Evolutionary conservation across 2,888 invertebrate species (phyloP).

Genomic region (Melanophora roralis): DNA sequence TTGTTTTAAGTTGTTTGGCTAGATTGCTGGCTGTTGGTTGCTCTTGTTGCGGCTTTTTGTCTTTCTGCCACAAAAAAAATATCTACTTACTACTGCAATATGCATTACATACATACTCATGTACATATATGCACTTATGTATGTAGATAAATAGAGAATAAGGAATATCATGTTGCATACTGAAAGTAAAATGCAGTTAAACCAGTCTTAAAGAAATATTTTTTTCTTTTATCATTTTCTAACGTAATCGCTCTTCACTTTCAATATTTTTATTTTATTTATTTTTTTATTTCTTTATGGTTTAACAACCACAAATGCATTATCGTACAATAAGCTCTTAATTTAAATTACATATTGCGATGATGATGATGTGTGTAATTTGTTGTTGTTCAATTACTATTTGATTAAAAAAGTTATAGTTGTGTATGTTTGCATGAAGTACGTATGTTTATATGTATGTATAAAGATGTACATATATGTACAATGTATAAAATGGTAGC

Average conservation of each 20-base stretch:
- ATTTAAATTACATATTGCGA: slow-evolving; percentile 8
- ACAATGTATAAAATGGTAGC: background rate
- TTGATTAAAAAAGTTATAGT: background rate
- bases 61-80: background rate
- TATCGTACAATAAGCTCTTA: background rate
- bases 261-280: slow-evolving; percentile 46
- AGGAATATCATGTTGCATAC: slow-evolving; percentile 37
- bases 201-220: slow-evolving; percentile 54
- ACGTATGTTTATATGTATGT: too few relatives aligned
- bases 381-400: background rate
- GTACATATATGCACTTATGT: background rate
- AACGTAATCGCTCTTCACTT: slow-evolving; percentile 61
- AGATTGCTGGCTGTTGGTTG: background rate
- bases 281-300: slow-evolving; percentile 47
- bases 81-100: background rate
- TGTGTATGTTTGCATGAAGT: too few relatives aligned
- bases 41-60: slow-evolving; percentile 42
- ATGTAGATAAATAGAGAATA: slow-evolving; percentile 7
- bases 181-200: slow-evolving; percentile 60
- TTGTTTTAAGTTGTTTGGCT: background rate
- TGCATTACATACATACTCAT: background rate
- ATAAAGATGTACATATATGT: too few relatives aligned
- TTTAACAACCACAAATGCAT: slow-evolving; percentile 8
- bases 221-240: slow-evolving; percentile 42
- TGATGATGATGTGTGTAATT: slow-evolving; percentile 19